Percentiles rank a stretch among this genome's conserved stretches.
Conservation (phyloP, 2,113 vertebrate genomes). For the Protobothrops mucrosquamatus region DNA sequence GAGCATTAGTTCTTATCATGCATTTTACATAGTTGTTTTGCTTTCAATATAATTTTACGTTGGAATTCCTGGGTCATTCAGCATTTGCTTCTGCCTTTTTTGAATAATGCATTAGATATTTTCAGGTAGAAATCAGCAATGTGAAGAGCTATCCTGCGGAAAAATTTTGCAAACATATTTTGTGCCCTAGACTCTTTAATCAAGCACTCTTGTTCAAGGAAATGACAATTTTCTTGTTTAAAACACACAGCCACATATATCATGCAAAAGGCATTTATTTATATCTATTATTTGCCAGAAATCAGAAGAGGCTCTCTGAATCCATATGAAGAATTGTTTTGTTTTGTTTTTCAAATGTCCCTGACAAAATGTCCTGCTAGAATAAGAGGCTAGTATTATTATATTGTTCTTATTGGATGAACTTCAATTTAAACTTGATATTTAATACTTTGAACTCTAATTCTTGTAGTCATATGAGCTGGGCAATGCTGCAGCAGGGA, state of each 20-base stretch:
- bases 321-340: slow-evolving; percentile 23
- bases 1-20: slow-evolving; percentile 67
- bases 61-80: slow-evolving; percentile 51
- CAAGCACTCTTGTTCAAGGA: slow-evolving; percentile 34
- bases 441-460: slow-evolving; percentile 1
- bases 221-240: slow-evolving; percentile 33
- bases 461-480: background rate
- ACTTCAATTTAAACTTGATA: background rate
- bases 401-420: background rate
- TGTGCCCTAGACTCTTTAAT: slow-evolving; percentile 50
- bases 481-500: background rate
- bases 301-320: slow-evolving; percentile 19
- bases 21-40: slow-evolving; percentile 71
- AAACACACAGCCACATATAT: slow-evolving; percentile 1
- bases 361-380: background rate
- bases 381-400: background rate
- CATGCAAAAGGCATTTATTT: slow-evolving; percentile 45
- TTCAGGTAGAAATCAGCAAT: slow-evolving; percentile 59
- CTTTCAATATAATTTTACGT: slow-evolving; percentile 60
- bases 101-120: slow-evolving; percentile 66
- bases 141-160: slow-evolving; percentile 55
- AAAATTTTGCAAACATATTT: slow-evolving; percentile 47
- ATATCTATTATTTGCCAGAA: slow-evolving; percentile 8
- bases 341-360: background rate
- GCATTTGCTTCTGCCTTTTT: slow-evolving; percentile 45